phyloP scores from a whole-genome alignment of 1,140 invertebrate genomes.

The Gryon sp. region DNA sequence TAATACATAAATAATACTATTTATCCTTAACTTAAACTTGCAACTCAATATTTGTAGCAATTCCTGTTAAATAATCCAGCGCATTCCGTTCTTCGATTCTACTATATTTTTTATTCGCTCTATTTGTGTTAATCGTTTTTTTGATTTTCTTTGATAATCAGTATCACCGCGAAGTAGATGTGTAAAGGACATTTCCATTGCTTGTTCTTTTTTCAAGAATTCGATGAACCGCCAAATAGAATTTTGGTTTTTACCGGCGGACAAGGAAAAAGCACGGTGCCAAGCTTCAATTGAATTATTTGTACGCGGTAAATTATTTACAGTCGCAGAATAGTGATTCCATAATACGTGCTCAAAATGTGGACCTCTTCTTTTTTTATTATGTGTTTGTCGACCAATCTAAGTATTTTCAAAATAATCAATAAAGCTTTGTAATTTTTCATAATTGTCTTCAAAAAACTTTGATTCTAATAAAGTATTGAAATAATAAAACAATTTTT shows the following conservation, averaged over 20 bases:
- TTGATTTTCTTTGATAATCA: too few relatives aligned
- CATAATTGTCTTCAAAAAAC: neutral
- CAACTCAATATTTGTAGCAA: constrained; percentile 4
- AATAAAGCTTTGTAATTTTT: constrained; percentile 1
- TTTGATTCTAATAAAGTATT: too few relatives aligned
- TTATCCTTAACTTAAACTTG: too few relatives aligned
- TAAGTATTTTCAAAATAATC: constrained; percentile 13
- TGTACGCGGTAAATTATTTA: constrained; percentile 11
- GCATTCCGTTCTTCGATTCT: too few relatives aligned
- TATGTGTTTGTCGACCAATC: neutral
- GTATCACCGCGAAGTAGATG: too few relatives aligned
- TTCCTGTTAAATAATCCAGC: neutral
- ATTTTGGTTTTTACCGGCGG: too few relatives aligned
- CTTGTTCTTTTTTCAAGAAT: too few relatives aligned
- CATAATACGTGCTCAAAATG: constrained; percentile 5
- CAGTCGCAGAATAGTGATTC: constrained; percentile 7
- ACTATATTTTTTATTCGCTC: neutral
- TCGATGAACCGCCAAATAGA: neutral
- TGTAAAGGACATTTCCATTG: too few relatives aligned
- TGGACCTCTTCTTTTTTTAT: neutral
- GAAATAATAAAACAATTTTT: constrained; percentile 16
- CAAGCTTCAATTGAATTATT: constrained; percentile 25
- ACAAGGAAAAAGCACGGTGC: constrained; percentile 13
- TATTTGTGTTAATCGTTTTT: neutral
- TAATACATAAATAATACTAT: too few relatives aligned